phyloP scores from a whole-genome alignment of 2,888 invertebrate genomes.

The Chironomus riparius region DNA sequence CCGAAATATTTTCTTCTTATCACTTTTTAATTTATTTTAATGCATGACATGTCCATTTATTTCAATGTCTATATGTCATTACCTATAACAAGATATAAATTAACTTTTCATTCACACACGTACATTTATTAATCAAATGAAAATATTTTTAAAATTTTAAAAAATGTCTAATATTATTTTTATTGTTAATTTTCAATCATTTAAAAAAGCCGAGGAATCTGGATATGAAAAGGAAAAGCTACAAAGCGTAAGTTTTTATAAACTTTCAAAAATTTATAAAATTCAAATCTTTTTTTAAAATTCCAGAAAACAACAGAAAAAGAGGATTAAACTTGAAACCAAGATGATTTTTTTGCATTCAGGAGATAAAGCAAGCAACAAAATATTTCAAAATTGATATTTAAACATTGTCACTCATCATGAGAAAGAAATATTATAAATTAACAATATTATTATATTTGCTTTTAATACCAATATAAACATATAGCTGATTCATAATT shows the following conservation, averaged over 20 bases:
- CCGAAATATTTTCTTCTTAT: not conserved
- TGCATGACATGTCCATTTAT: not conserved
- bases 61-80: too few species aligned
- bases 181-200: not conserved
- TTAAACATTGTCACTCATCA: not conserved
- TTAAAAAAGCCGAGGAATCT: not conserved
- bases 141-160: too few species aligned
- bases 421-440: not conserved
- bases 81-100: not conserved
- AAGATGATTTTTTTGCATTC: too few species aligned
- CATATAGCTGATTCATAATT: not conserved
- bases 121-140: not conserved
- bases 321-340: not conserved
- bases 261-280: too few species aligned
- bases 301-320: not conserved
- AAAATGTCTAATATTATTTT: not conserved
- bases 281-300: too few species aligned
- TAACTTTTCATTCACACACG: not conserved
- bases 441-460: not conserved
- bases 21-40: not conserved
- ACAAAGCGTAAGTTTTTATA: not conserved
- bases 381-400: not conserved
- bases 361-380: not conserved
- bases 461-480: not conserved
- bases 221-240: not conserved